A percentile compares a stretch with the other conserved stretches of the same genome.
Conservation (phyloP, 2,888 invertebrate species). For the Alcis repandata region DNA sequence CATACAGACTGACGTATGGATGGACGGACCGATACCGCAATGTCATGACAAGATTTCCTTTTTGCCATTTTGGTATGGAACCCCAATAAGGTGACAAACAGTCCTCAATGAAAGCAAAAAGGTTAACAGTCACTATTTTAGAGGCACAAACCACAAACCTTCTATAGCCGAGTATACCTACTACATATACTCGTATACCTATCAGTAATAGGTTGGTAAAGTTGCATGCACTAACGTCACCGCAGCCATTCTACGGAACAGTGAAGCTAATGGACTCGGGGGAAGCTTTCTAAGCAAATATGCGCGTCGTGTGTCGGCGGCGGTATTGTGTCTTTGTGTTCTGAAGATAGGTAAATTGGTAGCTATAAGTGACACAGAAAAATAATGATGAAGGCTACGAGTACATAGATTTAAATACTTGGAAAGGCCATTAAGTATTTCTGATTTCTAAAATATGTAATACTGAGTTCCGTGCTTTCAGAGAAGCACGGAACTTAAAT, state of each 20-base stretch:
- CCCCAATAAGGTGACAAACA: too few relatives aligned
- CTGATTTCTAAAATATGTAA: too few relatives aligned
- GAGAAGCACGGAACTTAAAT: too few relatives aligned
- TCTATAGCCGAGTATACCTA: too few relatives aligned
- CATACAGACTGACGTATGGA: too few relatives aligned
- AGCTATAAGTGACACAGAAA: background rate
- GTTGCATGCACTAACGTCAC: conserved; percentile 16
- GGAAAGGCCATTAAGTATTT: background rate
- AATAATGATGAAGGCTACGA: background rate
- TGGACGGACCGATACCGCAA: too few relatives aligned
- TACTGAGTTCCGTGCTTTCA: too few relatives aligned
- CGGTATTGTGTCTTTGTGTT: background rate
- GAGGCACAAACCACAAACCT: too few relatives aligned
- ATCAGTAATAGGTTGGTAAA: conserved; percentile 8
- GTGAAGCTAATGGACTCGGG: conserved; percentile 21
- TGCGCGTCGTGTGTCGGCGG: background rate
- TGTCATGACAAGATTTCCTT: too few relatives aligned
- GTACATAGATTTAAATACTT: background rate
- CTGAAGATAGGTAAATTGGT: background rate
- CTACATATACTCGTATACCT: background rate
- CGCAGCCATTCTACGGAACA: conserved; percentile 14
- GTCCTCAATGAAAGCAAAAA: too few relatives aligned
- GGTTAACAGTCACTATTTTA: too few relatives aligned
- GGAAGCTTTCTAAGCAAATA: conserved; percentile 19
- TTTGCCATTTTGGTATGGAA: too few relatives aligned